These are phyloP conservation scores for Cromileptes altivelis DNA, from an alignment of 2,113 vertebrate species.

Conservation along the genomic window DNA sequence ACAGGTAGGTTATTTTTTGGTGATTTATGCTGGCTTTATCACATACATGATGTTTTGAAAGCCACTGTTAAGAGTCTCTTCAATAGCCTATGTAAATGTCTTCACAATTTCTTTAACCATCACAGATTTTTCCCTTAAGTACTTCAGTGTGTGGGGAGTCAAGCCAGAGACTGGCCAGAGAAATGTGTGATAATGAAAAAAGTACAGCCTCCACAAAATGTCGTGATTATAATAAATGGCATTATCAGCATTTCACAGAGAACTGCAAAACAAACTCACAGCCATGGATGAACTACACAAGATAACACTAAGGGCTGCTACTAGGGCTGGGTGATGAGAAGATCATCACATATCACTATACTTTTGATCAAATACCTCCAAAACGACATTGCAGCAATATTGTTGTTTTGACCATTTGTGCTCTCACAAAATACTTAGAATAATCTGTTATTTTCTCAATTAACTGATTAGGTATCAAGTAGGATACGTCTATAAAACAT, in stretches of 20 bases:
- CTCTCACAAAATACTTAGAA: too few species aligned
- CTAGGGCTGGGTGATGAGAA: background rate
- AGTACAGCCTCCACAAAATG: background rate
- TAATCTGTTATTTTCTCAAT: background rate
- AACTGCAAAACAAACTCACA: background rate
- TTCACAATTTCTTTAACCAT: background rate
- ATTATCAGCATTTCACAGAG: background rate
- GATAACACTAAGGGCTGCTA: background rate
- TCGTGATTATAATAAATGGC: background rate
- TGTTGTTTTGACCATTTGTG: too few species aligned
- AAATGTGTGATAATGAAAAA: slow-evolving; percentile 5
- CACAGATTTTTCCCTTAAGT: background rate
- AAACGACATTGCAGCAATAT: too few species aligned
- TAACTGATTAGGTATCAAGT: background rate
- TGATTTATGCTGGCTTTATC: background rate
- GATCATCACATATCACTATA: too few species aligned
- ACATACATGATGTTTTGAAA: background rate
- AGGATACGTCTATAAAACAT: too few species aligned
- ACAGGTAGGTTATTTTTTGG: background rate
- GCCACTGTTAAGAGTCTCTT: background rate
- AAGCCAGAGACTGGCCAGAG: background rate
- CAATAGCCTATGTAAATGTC: background rate
- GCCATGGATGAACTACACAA: background rate
- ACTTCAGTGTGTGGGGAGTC: background rate
- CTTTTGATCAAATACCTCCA: too few species aligned